Evolutionary conservation across 2,888 invertebrate genomes (phyloP), one percentile per base, ranked within the genome.

Genomic region (Pherbina coryleti): DNA sequence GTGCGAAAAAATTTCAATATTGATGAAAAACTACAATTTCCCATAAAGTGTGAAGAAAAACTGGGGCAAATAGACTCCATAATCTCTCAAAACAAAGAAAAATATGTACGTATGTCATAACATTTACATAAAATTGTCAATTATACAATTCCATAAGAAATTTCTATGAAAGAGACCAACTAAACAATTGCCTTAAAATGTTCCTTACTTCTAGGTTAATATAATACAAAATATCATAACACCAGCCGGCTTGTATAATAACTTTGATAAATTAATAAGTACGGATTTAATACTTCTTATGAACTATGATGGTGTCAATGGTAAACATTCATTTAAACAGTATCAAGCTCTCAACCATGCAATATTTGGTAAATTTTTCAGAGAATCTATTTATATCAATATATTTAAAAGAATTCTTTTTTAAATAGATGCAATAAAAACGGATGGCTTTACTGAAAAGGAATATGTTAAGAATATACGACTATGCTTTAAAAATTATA

Each of bases 361-460:
- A 14, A 19, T 60, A 28, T 60, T 60, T 19, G 60, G 60, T 60
- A 60, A 60, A 28, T 28, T 60, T 28, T 5, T 25, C n/a, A 25
- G 11, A 60, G n/a, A n/a, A 11, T 22, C 3, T 22, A 2, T 60
- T 28, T 28, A 25, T 14, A 2, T n/a, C 14, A 28, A 14, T 28
- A 28, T 60, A 28, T 28, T 11, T 11, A 11, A 37, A 37, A 37
- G 8, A 37, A 37, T 44, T 0, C 8, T 28, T 60, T 31, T 60
- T 60, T 60, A n/a, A n/a, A 28, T 60, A 60, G 60, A 60, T 17
- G 60, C 60, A 60, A 60, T 60, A 5, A 60, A 60, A 60, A 60
- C 60, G 1, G 28, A 60, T 19, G 60, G 60, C 28, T 60, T 19
- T 19, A 25, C 60, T 14, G 60, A 60, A 28, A 60, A 60, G 5